Evolutionary conservation across 2,888 invertebrate genomes (phyloP), one percentile per base, ranked within the genome.

Genomic region (Lasioglossum leucozonium): DNA sequence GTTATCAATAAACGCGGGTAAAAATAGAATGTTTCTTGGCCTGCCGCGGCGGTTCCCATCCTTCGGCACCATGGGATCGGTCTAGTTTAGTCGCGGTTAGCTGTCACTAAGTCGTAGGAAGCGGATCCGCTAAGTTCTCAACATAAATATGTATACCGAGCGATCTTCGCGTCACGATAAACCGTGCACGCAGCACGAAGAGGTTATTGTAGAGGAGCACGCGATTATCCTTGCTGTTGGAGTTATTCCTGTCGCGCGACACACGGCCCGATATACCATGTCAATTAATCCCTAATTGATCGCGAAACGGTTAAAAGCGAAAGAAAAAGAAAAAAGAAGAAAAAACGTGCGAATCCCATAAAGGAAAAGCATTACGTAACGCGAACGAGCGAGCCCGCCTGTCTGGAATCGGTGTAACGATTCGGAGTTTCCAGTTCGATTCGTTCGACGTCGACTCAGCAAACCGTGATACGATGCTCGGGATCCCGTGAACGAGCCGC

Each of bases 71-170:
- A 65, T 78, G 82, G 72, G 84, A 87, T 85, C 83, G 79, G 74
- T 84, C 81, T 81, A 74, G 82, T 85, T 81, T 76, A 67, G 44
- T 69, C 74, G 71, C 11, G 84, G 82, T 81, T 78, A 73, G 74
- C 84, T 86, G 88, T 87, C 85, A 81, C 83, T 82, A 76, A 62
- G 71, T 42, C 82, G 84, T 69, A 89, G 89, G 89, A 89, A 88
- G 87, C 86, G 72, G 88, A 82, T 84, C 88, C 88, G 89, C 84
- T 84, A 86, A 88, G 84, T 89, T 90, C 88, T 62, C 82, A 79
- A 67, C 81, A 81, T 83, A 83, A 85, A 82, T 82, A 85, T 84
- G 72, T 72, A 77, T 67, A 47, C 22, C 65, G 40, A 42, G 44
- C 8, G 78, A 76, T 84, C 58, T 55, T 51, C 22, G 67, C n/a